Percentiles rank a stretch among this genome's conserved stretches.
Evolutionary conservation across 2,113 vertebrate species (phyloP).

Genomic region (Archilochus colubris): DNA sequence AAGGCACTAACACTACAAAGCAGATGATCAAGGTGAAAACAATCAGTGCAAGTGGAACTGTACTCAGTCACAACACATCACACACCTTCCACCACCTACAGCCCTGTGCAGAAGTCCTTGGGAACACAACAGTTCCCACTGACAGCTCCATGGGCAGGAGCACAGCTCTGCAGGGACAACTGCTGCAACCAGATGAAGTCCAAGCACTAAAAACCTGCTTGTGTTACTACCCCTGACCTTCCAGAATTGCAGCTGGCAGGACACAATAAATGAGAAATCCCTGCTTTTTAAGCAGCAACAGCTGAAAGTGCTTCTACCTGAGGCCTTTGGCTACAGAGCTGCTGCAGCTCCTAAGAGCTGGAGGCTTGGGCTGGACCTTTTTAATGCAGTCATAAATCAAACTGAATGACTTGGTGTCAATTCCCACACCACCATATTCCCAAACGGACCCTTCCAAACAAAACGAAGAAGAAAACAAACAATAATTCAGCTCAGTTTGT

Average conservation of each 20-base stretch:
- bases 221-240: background rate
- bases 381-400: background rate
- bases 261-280: fast-evolving
- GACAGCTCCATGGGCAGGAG: fast-evolving
- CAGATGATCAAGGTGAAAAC: background rate
- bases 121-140: fast-evolving
- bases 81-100: fast-evolving
- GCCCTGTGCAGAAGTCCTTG: background rate
- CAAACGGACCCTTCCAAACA: background rate
- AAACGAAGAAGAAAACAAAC: conserved; percentile 4
- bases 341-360: background rate
- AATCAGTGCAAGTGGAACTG: background rate
- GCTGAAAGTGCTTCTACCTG: background rate
- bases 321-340: background rate
- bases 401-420: background rate
- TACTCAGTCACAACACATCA: background rate
- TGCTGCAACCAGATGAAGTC: fast-evolving
- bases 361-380: background rate
- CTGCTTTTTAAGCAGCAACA: background rate
- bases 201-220: background rate
- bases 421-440: background rate
- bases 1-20: background rate
- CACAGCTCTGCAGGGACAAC: background rate
- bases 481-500: background rate
- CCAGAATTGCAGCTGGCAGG: background rate